phyloP scores from a whole-genome alignment of 2,797 vertebrate species.

The Hippopotamyrus pictus region DNA sequence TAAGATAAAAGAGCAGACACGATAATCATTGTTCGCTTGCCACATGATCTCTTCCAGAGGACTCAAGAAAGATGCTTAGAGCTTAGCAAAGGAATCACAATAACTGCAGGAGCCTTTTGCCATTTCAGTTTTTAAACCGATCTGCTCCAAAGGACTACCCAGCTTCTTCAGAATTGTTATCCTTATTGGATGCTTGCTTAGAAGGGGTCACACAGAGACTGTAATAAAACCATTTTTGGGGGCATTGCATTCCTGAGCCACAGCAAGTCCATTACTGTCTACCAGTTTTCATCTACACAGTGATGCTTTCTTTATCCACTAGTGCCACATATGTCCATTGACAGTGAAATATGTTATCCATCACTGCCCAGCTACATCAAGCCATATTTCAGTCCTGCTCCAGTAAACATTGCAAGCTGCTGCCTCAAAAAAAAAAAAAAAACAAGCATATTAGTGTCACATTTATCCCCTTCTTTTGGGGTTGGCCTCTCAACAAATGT shows the following conservation, averaged over 20 bases:
- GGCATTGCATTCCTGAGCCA: neutral
- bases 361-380: neutral
- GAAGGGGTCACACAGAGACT: neutral
- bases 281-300: constrained; percentile 15
- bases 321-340: constrained; percentile 9
- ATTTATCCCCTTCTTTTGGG: neutral
- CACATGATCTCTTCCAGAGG: neutral
- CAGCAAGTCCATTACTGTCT: constrained; percentile 11
- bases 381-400: constrained; percentile 19
- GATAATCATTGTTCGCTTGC: neutral
- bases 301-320: constrained; percentile 26
- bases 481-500: neutral
- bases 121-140: neutral
- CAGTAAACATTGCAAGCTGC: neutral
- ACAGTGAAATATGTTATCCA: constrained; percentile 12
- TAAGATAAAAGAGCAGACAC: neutral
- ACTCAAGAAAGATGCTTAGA: neutral
- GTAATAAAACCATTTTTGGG: neutral
- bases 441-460: neutral
- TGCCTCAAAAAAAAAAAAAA: neutral
- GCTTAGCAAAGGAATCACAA: constrained; percentile 13
- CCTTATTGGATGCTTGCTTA: neutral
- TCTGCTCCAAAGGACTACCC: neutral
- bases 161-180: neutral
- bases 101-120: neutral